Evolutionary conservation across 2,888 invertebrate species (phyloP).

Genomic region (Hypolimnas misippus): DNA sequence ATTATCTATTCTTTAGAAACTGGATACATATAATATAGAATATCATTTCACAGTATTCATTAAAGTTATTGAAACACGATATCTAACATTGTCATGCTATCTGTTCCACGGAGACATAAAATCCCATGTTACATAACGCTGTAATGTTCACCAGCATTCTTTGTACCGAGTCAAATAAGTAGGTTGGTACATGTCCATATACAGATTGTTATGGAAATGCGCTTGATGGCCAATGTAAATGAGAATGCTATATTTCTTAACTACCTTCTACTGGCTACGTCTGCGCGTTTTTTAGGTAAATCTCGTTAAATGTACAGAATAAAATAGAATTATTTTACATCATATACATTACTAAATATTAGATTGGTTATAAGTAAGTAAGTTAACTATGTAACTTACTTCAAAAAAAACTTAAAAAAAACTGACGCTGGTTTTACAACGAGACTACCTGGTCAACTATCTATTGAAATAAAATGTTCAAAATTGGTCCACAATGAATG

Average conservation of each 20-base stretch:
- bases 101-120: not conserved
- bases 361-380: too few relatives aligned
- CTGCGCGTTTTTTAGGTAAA: too few relatives aligned
- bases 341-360: too few relatives aligned
- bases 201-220: conserved; percentile 25
- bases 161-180: conserved; percentile 12
- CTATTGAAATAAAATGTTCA: too few relatives aligned
- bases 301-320: too few relatives aligned
- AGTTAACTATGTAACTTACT: too few relatives aligned
- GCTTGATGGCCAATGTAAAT: conserved; percentile 9
- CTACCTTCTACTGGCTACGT: not conserved
- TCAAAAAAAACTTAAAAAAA: too few relatives aligned
- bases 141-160: not conserved
- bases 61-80: not conserved
- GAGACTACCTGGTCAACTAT: too few relatives aligned
- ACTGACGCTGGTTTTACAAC: too few relatives aligned
- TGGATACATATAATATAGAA: not conserved
- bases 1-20: too few relatives aligned
- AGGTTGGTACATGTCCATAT: conserved; percentile 11
- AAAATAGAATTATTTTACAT: too few relatives aligned
- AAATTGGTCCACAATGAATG: too few relatives aligned
- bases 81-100: not conserved
- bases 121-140: conserved; percentile 3
- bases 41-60: not conserved
- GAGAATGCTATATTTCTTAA: not conserved